These are phyloP conservation scores for Tympanuchus pallidicinctus DNA, from an alignment of 2,113 vertebrate species.

Conservation along the genomic window DNA sequence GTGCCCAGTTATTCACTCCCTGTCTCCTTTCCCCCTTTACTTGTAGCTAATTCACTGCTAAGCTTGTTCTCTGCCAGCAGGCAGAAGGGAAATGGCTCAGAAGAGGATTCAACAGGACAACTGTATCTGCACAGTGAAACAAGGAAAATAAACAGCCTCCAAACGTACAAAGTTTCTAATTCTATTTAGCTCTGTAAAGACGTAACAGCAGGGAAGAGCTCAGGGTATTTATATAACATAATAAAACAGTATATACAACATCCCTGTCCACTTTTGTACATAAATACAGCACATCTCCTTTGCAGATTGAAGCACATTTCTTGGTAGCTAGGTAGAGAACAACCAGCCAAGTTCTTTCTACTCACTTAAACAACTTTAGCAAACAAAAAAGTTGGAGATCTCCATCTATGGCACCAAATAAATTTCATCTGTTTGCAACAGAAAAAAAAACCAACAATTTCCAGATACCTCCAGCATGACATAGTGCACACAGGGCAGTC, in stretches of 20 bases:
- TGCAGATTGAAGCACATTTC: background rate
- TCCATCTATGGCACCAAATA: background rate
- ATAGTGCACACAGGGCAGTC: background rate
- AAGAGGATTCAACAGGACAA: background rate
- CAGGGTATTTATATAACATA: background rate
- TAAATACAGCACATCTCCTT: background rate
- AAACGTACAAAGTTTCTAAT: fast-evolving
- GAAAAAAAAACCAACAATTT: background rate
- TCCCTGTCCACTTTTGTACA: background rate
- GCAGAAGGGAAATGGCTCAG: background rate
- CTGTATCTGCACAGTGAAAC: background rate
- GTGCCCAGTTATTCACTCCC: background rate
- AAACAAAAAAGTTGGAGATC: background rate
- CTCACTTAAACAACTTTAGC: background rate
- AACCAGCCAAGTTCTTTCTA: background rate
- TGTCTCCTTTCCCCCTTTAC: background rate
- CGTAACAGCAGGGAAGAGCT: background rate
- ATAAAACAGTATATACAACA: background rate
- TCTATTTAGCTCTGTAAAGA: background rate
- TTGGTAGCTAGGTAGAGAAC: background rate
- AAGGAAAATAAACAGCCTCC: background rate
- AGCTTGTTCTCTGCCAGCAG: background rate
- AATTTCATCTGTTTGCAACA: background rate
- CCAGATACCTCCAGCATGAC: background rate
- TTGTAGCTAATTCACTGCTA: background rate